A percentile compares a stretch with the other conserved stretches of the same genome.
Evolutionary conservation across 2,113 vertebrate species (phyloP).

Genomic region (Panthera tigris): DNA sequence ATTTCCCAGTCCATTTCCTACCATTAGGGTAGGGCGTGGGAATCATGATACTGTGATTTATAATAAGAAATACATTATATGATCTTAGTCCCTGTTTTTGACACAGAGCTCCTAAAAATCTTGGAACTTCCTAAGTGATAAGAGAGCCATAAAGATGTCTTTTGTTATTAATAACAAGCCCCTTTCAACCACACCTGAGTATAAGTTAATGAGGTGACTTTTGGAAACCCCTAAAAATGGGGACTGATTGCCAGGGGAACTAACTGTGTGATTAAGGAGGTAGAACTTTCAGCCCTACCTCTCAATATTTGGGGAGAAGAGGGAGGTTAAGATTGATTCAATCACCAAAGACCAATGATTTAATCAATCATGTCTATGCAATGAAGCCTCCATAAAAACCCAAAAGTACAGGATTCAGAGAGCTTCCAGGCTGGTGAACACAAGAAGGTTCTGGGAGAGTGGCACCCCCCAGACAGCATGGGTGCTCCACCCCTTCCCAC

Average conservation of each 20-base stretch:
- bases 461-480: neutral
- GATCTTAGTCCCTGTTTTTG: neutral
- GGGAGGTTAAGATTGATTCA: neutral
- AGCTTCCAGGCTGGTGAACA: neutral
- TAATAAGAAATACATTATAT: neutral
- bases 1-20: neutral
- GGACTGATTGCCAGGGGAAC: neutral
- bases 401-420: neutral
- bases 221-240: neutral
- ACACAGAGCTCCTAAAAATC: neutral
- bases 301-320: neutral
- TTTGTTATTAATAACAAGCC: neutral
- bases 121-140: neutral
- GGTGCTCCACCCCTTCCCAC: neutral
- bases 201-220: neutral
- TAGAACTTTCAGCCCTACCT: neutral
- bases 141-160: neutral
- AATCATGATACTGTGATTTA: neutral
- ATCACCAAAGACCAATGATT: neutral
- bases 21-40: rapidly evolving
- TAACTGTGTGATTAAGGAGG: neutral
- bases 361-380: neutral
- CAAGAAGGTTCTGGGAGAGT: neutral
- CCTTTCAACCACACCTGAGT: neutral
- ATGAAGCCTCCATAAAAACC: neutral